These are phyloP conservation scores for Agrilus cyanescens DNA, from an alignment of 2,888 invertebrate species.

Conservation along the genomic window DNA sequence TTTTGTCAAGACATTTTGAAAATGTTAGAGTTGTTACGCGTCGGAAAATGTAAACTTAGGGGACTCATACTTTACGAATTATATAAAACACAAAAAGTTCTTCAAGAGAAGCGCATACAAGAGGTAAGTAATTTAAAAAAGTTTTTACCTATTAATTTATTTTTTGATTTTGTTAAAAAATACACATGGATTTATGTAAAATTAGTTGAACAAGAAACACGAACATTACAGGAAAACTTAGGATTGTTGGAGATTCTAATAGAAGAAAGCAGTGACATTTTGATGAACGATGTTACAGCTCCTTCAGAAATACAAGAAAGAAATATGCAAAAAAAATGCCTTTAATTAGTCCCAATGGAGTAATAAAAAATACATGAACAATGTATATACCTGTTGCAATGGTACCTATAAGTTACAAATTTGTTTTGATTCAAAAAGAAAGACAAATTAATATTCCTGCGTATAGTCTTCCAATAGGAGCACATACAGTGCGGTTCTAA, in stretches of 20 bases:
- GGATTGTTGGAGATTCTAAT: conserved; percentile 15
- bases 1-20: conserved; percentile 49
- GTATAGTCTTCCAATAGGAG: too few species aligned
- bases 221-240: conserved; percentile 5
- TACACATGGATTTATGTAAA: too few species aligned
- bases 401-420: too few species aligned
- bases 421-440: too few species aligned
- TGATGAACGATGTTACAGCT: conserved; percentile 26
- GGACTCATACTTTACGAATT: conserved; percentile 31
- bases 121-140: not conserved
- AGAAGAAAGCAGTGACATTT: conserved; percentile 25
- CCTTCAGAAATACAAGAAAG: conserved; percentile 22
- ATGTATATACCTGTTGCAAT: too few species aligned
- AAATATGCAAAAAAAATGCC: not conserved
- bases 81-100: conserved; percentile 9
- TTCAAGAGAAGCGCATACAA: conserved; percentile 1
- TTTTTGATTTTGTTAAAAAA: too few species aligned
- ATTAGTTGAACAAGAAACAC: too few species aligned
- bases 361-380: not conserved
- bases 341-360: not conserved
- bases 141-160: too few species aligned
- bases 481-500: too few species aligned
- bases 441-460: too few species aligned
- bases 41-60: conserved; percentile 36
- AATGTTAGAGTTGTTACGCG: conserved; percentile 43